phyloP scores from a whole-genome alignment of 2,113 vertebrate genomes.

The Eurystomus gularis region DNA sequence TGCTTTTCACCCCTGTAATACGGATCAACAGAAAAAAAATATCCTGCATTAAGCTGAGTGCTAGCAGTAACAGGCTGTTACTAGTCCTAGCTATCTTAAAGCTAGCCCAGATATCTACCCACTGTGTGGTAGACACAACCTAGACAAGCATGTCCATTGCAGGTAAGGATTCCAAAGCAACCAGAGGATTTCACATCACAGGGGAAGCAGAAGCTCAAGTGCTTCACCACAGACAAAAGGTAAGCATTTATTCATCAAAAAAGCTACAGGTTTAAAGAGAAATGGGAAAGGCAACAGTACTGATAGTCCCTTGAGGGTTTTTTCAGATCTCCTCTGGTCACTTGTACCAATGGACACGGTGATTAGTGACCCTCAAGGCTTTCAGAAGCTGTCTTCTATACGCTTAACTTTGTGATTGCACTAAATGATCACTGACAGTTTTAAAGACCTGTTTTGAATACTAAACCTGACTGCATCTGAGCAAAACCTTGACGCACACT shows the following conservation, averaged over 20 bases:
- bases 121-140: neutral
- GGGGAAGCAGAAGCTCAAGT: neutral
- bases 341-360: accelerated
- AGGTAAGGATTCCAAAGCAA: neutral
- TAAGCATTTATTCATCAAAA: neutral
- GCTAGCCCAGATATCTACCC: neutral
- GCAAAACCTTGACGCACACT: neutral
- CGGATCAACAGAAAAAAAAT: neutral
- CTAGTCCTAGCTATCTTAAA: neutral
- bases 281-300: neutral
- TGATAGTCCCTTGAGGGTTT: neutral
- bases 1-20: neutral
- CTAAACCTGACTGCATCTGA: neutral
- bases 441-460: neutral
- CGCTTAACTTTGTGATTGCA: accelerated
- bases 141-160: neutral
- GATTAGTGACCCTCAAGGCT: neutral
- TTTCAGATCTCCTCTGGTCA: neutral
- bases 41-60: neutral
- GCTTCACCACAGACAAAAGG: neutral
- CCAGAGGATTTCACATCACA: neutral
- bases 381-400: neutral
- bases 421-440: neutral
- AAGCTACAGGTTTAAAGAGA: neutral
- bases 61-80: neutral